Base-by-base conservation (phyloP, 2,797 vertebrate genomes). In the Amazona finschi region DNA sequence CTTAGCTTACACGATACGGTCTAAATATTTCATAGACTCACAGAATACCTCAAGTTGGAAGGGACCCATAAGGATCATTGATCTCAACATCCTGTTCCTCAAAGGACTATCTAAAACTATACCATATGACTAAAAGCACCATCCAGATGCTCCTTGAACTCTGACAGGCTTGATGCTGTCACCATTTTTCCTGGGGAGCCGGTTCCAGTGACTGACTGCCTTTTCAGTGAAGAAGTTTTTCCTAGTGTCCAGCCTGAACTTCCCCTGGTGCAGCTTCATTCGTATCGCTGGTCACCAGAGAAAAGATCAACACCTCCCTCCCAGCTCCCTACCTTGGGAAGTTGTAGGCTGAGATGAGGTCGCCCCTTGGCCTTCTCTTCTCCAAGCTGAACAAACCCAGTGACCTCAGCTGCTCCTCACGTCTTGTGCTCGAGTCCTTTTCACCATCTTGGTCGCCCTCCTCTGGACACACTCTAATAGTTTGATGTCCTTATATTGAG, bases 331-430 rank as follows among this genome's bases (percentile, higher is more conserved):
- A 13, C 31, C 24, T 20, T 36, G 31, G 60, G 49, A 64, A 44
- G 31, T 0, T 64, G 24, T 14, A 43, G 38, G 11, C 39, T 43
- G 22, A 0, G 0, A 61, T 22, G 12, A 25, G n/a, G 15, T 5
- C 20, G 28, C 11, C 2, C 6, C 41, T 71, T 58, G 55, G 57
- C 41, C 13, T 49, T 60, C 28, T 53, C 20, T 62, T 47, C 38
- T 85, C 44, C 55, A 73, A 39, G 8, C 3, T 6, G 36, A 31
- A 69, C 6, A 62, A 85, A 13, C 6, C 4, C 70, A 53, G 33
- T 11, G 31, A 24, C 31, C 4, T 64, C 66, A 53, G 53, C 4
- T 4, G 3, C 18, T 31, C 60, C 55, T 47, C 1, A 0, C 27
- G 5, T n/a, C 53, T 61, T 39, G 44, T 13, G 20, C 30, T 77